Conservation (phyloP, 1,140 invertebrate genomes). For the fruit fly (Drosophila melanogaster) region DNA sequence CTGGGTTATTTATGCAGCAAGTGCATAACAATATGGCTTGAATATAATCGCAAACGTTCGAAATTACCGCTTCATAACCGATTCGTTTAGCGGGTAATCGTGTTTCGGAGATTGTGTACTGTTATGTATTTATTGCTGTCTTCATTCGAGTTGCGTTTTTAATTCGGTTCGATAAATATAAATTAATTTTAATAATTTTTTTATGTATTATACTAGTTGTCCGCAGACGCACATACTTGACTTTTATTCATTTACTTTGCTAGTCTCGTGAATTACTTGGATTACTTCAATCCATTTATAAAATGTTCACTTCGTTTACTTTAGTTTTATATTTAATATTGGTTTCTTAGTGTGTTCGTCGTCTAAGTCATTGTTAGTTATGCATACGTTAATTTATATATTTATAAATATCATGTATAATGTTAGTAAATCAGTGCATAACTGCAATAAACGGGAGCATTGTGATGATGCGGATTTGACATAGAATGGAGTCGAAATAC, state of each 20-base stretch:
- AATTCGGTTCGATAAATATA: conserved; percentile 50
- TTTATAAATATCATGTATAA: conserved; percentile 51
- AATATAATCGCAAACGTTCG: conserved; percentile 71
- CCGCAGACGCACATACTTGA: conserved; percentile 72
- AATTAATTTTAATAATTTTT: conserved; percentile 61
- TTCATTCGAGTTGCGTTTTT: conserved; percentile 47
- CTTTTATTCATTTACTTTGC: conserved; percentile 76
- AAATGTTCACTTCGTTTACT: conserved; percentile 48
- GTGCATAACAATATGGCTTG: conserved; percentile 80
- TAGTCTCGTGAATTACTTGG: conserved; percentile 61
- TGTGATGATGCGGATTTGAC: conserved; percentile 16
- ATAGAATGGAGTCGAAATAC: conserved; percentile 22
- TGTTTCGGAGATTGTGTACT: conserved; percentile 44
- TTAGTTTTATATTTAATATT: conserved; percentile 54
- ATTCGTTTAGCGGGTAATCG: conserved; percentile 44
- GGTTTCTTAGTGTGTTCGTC: conserved; percentile 69
- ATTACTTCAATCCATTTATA: conserved; percentile 54
- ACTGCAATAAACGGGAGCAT: conserved; percentile 66
- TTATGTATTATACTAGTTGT: conserved; percentile 75
- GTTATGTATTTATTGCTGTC: conserved; percentile 46
- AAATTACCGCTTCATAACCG: conserved; percentile 48
- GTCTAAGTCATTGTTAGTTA: conserved; percentile 77
- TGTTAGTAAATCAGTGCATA: conserved; percentile 59
- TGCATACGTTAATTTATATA: conserved; percentile 47
- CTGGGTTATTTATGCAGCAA: conserved; percentile 73